These are phyloP conservation scores for Fregetta grallaria DNA, from an alignment of 2,113 vertebrate species.

Conservation along the genomic window DNA sequence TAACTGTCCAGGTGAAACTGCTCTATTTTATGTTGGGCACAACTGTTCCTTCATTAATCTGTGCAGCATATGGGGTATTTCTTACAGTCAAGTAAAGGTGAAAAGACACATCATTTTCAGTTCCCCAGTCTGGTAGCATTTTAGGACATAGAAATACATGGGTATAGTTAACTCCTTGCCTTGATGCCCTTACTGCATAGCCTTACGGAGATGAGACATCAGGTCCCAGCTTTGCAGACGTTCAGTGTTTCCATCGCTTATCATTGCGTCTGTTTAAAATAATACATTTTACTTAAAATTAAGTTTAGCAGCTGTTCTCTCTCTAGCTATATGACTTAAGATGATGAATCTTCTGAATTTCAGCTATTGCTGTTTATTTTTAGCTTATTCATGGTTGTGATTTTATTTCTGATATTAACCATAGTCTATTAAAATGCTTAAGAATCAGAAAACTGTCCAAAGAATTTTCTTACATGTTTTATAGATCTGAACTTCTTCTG, in stretches of 20 bases:
- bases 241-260: neutral
- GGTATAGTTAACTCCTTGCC: neutral
- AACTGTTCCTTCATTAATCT: neutral
- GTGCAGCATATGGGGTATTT: neutral
- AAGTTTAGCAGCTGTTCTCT: neutral
- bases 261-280: neutral
- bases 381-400: neutral
- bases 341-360: neutral
- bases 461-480: neutral
- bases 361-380: neutral
- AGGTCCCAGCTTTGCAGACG: neutral
- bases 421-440: neutral
- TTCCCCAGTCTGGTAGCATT: neutral
- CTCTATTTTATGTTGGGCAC: neutral
- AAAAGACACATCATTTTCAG: neutral
- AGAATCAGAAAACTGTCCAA: neutral
- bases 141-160: neutral
- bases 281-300: neutral
- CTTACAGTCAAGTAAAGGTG: neutral
- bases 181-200: neutral
- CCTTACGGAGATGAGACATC: neutral
- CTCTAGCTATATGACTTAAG: neutral
- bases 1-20: neutral
- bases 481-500: neutral
- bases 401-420: neutral